Percentiles rank a stretch among this genome's conserved stretches.
phyloP scores from a whole-genome alignment of 2,113 vertebrate species.

The Carettochelys insculpta region DNA sequence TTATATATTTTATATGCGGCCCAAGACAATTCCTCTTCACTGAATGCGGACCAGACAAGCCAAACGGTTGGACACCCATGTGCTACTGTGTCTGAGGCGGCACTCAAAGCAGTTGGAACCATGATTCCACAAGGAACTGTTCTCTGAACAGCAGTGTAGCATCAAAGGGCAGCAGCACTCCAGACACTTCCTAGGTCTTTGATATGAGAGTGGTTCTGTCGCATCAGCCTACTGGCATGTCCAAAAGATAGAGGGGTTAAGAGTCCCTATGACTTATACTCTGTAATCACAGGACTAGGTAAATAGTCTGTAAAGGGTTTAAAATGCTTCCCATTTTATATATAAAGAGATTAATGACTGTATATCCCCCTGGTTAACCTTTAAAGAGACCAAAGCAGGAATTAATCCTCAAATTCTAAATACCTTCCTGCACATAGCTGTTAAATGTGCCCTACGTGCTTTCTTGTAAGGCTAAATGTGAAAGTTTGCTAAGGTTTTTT shows the following conservation, averaged over 20 bases:
- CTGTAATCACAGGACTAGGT: background rate
- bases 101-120: background rate
- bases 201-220: background rate
- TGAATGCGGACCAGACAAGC: too few relatives aligned
- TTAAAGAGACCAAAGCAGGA: background rate
- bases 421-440: background rate
- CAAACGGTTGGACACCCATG: too few relatives aligned
- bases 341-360: background rate
- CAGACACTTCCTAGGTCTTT: background rate
- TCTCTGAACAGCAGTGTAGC: background rate
- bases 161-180: background rate
- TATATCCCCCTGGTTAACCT: background rate
- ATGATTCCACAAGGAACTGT: background rate
- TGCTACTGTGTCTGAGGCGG: too few relatives aligned
- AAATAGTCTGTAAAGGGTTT: background rate
- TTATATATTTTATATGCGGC: too few relatives aligned
- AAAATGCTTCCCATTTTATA: background rate
- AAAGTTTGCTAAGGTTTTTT: background rate
- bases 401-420: background rate
- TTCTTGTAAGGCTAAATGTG: background rate
- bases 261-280: background rate
- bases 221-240: background rate
- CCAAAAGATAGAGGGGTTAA: background rate
- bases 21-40: too few relatives aligned
- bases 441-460: background rate